Conservation (phyloP, 2,113 vertebrate species). For the Pseudopodoces humilis region DNA sequence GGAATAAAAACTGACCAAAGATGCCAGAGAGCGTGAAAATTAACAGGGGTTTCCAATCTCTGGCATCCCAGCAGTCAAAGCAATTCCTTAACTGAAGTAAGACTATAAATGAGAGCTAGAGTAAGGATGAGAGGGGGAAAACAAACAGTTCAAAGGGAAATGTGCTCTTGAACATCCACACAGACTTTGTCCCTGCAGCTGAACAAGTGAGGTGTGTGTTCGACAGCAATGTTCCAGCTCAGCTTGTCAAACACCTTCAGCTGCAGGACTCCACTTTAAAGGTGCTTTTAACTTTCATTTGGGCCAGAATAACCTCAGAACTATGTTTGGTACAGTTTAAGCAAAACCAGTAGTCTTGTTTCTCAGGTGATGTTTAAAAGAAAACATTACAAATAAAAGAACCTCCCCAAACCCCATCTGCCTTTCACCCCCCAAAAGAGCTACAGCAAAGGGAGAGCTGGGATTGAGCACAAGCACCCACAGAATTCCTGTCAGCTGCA, state of each 20-base stretch:
- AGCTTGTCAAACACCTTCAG: background rate
- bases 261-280: background rate
- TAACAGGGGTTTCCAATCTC: background rate
- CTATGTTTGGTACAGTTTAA: background rate
- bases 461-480: background rate
- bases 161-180: background rate
- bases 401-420: background rate
- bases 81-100: background rate
- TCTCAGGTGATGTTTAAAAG: background rate
- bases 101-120: background rate
- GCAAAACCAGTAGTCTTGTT: background rate
- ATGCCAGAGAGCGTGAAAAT: background rate
- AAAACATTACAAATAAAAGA: background rate
- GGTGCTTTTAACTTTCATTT: background rate
- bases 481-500: background rate
- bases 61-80: background rate
- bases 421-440: background rate
- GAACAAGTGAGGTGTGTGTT: background rate
- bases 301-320: background rate
- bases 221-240: background rate
- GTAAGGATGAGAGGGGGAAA: background rate
- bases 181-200: background rate
- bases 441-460: background rate
- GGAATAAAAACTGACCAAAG: background rate
- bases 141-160: background rate